Percentiles rank a stretch among this genome's conserved stretches.
Evolutionary conservation across 1,140 invertebrate genomes (phyloP).

Genomic region (Caerostris darwini): DNA sequence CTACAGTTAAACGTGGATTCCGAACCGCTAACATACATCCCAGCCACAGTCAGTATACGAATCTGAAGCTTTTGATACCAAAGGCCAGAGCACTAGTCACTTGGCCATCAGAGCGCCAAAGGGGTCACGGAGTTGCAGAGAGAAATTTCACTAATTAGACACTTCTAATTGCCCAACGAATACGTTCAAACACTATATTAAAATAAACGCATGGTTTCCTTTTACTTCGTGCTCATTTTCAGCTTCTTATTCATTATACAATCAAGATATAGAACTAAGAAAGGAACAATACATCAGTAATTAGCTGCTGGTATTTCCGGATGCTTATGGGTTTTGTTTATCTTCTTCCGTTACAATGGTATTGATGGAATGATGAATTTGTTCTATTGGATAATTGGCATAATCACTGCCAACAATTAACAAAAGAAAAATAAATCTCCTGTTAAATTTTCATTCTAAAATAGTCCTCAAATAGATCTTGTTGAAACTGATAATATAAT

Average conservation of each 20-base stretch:
- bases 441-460: too few species aligned
- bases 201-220: neutral
- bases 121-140: neutral
- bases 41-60: too few species aligned
- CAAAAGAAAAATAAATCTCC: neutral
- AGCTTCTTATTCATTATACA: neutral
- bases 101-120: neutral
- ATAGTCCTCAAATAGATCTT: too few species aligned
- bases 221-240: neutral
- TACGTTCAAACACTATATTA: neutral
- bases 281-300: slow-evolving; percentile 9
- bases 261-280: neutral
- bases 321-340: neutral
- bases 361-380: neutral
- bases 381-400: neutral
- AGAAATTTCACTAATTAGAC: neutral
- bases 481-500: too few species aligned
- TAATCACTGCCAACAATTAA: neutral
- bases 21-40: too few species aligned
- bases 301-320: slow-evolving; percentile 3
- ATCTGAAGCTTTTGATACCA: too few species aligned
- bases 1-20: too few species aligned
- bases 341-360: neutral
- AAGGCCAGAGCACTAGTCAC: too few species aligned
- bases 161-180: neutral